phyloP scores from a whole-genome alignment of 2,888 invertebrate genomes.

The Sipha maydis region DNA sequence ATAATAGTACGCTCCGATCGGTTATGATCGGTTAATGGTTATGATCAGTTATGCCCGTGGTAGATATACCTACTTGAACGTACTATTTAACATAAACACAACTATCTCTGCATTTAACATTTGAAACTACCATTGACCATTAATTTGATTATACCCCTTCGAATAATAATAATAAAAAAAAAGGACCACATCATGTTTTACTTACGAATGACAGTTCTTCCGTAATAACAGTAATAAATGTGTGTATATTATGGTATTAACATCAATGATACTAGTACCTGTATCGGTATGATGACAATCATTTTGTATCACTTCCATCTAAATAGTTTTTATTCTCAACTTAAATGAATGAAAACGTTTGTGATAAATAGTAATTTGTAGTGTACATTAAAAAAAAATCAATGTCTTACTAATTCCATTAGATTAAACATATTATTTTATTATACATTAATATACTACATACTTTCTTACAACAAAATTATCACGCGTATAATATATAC shows the following conservation, averaged over 20 bases:
- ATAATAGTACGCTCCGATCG: constrained; percentile 13
- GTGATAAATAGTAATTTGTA: background rate
- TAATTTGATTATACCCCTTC: constrained; percentile 44
- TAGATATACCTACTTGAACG: background rate
- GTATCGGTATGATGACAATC: background rate
- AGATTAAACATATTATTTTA: too few relatives aligned
- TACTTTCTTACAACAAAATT: too few relatives aligned
- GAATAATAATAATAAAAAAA: too few relatives aligned
- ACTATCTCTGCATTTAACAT: constrained; percentile 5
- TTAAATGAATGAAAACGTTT: background rate
- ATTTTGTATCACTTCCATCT: background rate
- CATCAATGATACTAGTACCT: constrained; percentile 6
- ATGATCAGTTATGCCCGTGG: background rate
- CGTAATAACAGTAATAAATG: constrained; percentile 28
- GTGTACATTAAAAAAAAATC: too few relatives aligned
- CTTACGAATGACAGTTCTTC: constrained; percentile 17
- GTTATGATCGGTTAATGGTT: constrained; percentile 1
- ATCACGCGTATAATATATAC: too few relatives aligned
- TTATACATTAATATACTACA: too few relatives aligned
- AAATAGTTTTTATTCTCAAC: background rate
- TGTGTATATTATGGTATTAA: constrained; percentile 1
- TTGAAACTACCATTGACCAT: background rate
- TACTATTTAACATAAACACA: constrained; percentile 11
- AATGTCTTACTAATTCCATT: too few relatives aligned
- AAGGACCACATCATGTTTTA: constrained; percentile 23